phyloP scores from a whole-genome alignment of 2,888 invertebrate genomes.

The Criorhina ranunculi region DNA sequence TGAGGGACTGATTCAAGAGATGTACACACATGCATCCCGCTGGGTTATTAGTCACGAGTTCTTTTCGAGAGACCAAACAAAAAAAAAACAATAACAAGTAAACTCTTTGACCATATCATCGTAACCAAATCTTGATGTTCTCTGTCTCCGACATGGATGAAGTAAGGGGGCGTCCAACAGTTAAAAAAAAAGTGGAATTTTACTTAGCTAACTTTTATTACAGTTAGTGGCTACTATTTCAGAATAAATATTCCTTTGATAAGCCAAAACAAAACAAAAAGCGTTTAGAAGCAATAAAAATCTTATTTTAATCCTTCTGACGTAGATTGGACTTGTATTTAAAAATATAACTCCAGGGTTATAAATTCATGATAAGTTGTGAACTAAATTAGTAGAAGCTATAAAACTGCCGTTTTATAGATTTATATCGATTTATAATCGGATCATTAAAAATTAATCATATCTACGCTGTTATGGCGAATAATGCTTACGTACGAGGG shows the following conservation, averaged over 20 bases:
- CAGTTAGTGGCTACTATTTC: not conserved
- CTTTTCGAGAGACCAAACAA: constrained; percentile 59
- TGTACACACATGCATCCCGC: constrained; percentile 78
- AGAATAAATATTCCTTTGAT: constrained; percentile 17
- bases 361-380: constrained; percentile 19
- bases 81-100: constrained; percentile 17
- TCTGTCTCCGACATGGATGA: constrained; percentile 1
- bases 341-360: constrained; percentile 20
- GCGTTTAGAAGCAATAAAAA: constrained; percentile 26
- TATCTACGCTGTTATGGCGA: not conserved
- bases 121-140: constrained; percentile 24
- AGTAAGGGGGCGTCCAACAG: constrained; percentile 21
- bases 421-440: constrained; percentile 44
- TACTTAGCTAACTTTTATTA: not conserved
- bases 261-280: constrained; percentile 7
- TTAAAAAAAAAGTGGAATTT: constrained; percentile 5
- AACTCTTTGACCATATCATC: constrained; percentile 15
- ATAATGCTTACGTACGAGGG: not conserved
- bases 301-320: constrained; percentile 23
- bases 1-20: constrained; percentile 71
- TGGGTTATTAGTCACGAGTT: constrained; percentile 83
- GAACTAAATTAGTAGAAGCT: not conserved
- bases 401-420: constrained; percentile 5
- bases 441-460: constrained; percentile 25
- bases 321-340: constrained; percentile 33